phyloP scores from a whole-genome alignment of 1,140 invertebrate genomes.

The Ptiloglossa arizonensis region DNA sequence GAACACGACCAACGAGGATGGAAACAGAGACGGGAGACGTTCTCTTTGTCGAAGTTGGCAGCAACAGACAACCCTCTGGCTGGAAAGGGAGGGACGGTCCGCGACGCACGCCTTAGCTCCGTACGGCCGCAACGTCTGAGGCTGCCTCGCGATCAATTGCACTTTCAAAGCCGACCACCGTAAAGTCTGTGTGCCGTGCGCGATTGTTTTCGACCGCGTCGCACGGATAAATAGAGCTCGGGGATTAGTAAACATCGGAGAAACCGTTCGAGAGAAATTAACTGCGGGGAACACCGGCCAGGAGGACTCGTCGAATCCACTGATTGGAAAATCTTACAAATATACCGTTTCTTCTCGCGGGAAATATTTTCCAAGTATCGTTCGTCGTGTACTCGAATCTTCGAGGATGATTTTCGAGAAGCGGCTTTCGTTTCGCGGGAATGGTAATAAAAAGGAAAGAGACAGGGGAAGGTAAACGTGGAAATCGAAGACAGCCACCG shows the following conservation, averaged over 20 bases:
- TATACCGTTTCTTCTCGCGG: no score
- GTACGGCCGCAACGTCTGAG: constrained; percentile 9
- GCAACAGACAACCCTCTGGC: constrained; percentile 40
- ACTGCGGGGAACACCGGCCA: no score
- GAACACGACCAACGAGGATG: background rate
- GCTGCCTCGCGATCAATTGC: constrained; percentile 31
- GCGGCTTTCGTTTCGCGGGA: no score
- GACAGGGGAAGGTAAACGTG: no score
- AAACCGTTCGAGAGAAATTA: background rate
- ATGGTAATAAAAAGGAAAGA: no score
- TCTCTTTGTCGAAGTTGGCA: constrained; percentile 44
- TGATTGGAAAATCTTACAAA: no score
- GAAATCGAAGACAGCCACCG: no score
- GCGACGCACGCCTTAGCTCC: constrained; percentile 25
- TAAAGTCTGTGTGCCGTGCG: background rate
- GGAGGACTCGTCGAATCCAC: no score
- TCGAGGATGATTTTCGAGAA: no score
- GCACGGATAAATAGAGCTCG: background rate
- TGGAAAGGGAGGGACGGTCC: constrained; percentile 23
- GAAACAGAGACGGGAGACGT: constrained; percentile 8
- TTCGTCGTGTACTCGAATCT: no score
- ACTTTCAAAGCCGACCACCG: constrained; percentile 9
- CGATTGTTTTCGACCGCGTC: constrained; percentile 13
- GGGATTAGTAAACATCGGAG: constrained; percentile 15
- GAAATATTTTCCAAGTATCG: no score